These are phyloP conservation scores for Drosophila seclusa DNA, from an alignment of 2,888 invertebrate genomes.

Conservation along the genomic window DNA sequence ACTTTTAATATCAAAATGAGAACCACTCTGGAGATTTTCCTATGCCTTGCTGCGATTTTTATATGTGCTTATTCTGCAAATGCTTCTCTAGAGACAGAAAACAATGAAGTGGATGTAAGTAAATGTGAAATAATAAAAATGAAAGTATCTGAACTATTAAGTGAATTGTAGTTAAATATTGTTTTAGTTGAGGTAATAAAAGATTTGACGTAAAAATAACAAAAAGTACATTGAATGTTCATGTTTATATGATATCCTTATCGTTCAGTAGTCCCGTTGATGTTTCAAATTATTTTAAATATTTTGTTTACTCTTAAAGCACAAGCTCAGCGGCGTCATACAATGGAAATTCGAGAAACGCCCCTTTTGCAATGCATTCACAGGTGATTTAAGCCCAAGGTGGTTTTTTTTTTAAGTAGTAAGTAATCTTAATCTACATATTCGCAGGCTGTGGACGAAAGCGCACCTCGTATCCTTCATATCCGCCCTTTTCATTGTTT, in stretches of 20 bases:
- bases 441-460: conserved; percentile 90
- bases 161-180: not conserved
- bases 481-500: conserved; percentile 76
- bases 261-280: not conserved
- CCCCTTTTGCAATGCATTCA: conserved; percentile 95
- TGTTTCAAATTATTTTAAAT: not conserved
- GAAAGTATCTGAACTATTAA: not conserved
- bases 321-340: conserved; percentile 81
- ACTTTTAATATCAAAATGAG: conserved; percentile 48
- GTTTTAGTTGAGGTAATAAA: not conserved
- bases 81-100: conserved; percentile 65
- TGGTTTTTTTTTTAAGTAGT: not conserved
- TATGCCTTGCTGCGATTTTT: conserved; percentile 47
- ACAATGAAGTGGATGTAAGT: conserved; percentile 81
- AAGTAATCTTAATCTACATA: not conserved
- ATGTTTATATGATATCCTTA: not conserved
- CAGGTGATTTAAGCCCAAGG: conserved; percentile 86
- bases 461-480: conserved; percentile 85
- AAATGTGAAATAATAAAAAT: conserved; percentile 22
- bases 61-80: conserved; percentile 60
- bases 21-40: conserved; percentile 43
- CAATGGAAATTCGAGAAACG: conserved; percentile 88
- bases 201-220: not conserved
- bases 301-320: conserved; percentile 51
- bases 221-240: not conserved